A percentile compares a stretch with the other conserved stretches of the same genome.
Evolutionary conservation across 2,797 vertebrate genomes (phyloP).

Genomic region (Hydrocynus forskahlii): DNA sequence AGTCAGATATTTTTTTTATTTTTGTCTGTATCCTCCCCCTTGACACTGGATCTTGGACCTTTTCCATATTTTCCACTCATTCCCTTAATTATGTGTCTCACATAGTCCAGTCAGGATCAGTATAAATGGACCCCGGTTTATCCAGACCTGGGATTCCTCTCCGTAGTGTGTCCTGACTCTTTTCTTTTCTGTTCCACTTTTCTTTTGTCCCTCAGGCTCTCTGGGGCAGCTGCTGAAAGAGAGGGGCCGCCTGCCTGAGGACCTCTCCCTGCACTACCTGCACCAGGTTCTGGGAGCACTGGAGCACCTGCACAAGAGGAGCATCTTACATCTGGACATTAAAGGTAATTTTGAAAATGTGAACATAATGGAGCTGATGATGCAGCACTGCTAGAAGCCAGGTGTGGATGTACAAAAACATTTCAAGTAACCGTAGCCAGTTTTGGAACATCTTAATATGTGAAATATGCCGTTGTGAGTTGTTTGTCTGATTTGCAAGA

Average conservation of each 20-base stretch:
- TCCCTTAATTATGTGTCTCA: too few species aligned
- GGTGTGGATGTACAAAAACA: neutral
- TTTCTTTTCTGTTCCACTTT: neutral
- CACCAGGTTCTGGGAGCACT: conserved; percentile 85
- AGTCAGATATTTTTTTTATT: too few species aligned
- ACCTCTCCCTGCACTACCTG: conserved; percentile 90
- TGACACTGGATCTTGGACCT: too few species aligned
- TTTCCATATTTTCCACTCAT: too few species aligned
- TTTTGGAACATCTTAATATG: conserved; percentile 8
- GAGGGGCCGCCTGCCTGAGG: conserved; percentile 88
- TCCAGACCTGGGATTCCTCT: neutral
- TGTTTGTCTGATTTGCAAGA: neutral
- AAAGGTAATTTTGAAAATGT: conserved; percentile 83
- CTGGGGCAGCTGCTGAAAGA: conserved; percentile 89
- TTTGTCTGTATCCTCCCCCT: too few species aligned
- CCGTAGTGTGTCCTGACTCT: neutral
- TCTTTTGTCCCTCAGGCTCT: conserved; percentile 77
- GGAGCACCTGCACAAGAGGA: conserved; percentile 85
- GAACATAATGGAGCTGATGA: neutral
- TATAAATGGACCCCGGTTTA: neutral
- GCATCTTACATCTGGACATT: conserved; percentile 90
- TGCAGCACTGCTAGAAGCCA: neutral
- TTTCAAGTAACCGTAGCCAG: neutral
- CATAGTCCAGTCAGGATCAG: neutral
- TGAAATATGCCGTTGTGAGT: neutral